Conservation (phyloP, 2,888 invertebrate genomes). For the Tachystola acroxantha region DNA sequence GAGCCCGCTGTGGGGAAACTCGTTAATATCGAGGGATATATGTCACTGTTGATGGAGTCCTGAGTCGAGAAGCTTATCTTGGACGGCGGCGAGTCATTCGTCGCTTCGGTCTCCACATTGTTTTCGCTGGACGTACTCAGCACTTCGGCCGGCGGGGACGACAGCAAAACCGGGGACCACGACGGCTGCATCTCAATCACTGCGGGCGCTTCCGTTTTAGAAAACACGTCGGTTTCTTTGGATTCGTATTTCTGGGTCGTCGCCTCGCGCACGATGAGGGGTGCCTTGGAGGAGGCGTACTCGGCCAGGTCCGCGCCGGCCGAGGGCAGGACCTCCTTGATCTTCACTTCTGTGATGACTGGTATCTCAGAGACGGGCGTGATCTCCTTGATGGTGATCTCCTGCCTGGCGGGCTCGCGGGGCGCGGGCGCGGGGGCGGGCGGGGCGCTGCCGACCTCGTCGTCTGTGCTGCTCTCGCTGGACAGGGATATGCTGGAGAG, state of each 20-base stretch:
- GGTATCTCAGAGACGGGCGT: conserved; percentile 75
- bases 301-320: conserved; percentile 55
- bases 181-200: conserved; percentile 39
- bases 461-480: neutral
- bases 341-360: conserved; percentile 61
- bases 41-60: conserved; percentile 51
- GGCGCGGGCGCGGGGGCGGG: conserved; percentile 30
- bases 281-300: conserved; percentile 63
- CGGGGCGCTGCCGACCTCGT: conserved; percentile 22
- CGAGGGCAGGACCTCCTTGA: conserved; percentile 64
- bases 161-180: conserved; percentile 18
- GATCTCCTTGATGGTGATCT: conserved; percentile 79
- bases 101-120: conserved; percentile 22
- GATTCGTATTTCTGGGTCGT: conserved; percentile 47
- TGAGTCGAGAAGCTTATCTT: conserved; percentile 60
- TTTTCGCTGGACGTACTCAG: conserved; percentile 23
- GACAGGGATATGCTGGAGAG: conserved; percentile 35
- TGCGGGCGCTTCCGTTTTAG: conserved; percentile 39
- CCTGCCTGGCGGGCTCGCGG: conserved; percentile 48
- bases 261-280: conserved; percentile 61
- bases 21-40: conserved; percentile 47
- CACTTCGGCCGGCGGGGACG: conserved; percentile 28
- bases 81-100: conserved; percentile 44
- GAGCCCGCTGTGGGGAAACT: conserved; percentile 41
- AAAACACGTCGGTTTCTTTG: conserved; percentile 20